Conservation (phyloP, 2,888 invertebrate genomes). For the Drosophila putrida region DNA sequence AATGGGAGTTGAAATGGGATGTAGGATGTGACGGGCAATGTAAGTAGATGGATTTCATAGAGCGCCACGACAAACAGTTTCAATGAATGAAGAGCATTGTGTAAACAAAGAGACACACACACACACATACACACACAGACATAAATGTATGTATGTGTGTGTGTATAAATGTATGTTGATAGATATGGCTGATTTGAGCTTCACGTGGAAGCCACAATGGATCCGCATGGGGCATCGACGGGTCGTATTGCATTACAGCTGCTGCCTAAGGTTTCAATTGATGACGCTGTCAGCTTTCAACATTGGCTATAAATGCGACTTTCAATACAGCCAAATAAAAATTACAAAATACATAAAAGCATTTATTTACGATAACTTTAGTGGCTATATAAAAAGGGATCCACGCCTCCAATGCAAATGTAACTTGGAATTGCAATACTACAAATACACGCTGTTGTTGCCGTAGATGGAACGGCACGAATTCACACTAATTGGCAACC, state of each 20-base stretch:
- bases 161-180: neutral
- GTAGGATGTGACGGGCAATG: slow-evolving; percentile 31
- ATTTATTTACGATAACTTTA: slow-evolving; percentile 10
- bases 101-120: slow-evolving; percentile 7
- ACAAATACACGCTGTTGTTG: slow-evolving; percentile 4
- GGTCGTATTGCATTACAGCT: slow-evolving; percentile 46
- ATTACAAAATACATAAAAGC: slow-evolving; percentile 26
- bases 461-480: slow-evolving; percentile 26
- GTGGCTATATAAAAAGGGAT: slow-evolving; percentile 23
- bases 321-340: slow-evolving; percentile 49
- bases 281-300: slow-evolving; percentile 30
- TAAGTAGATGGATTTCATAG: slow-evolving; percentile 58
- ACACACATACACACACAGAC: neutral
- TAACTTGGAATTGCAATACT: slow-evolving; percentile 12
- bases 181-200: slow-evolving; percentile 26
- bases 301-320: slow-evolving; percentile 3
- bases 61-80: slow-evolving; percentile 54
- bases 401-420: slow-evolving; percentile 60
- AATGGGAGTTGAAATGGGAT: slow-evolving; percentile 24
- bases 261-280: slow-evolving; percentile 51
- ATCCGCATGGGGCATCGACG: slow-evolving; percentile 13
- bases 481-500: slow-evolving; percentile 69
- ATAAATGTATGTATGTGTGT: slow-evolving; percentile 4
- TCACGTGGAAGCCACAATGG: slow-evolving; percentile 31
- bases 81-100: slow-evolving; percentile 16